Conservation (phyloP, 2,888 invertebrate genomes). For the Campaea margaritaria region DNA sequence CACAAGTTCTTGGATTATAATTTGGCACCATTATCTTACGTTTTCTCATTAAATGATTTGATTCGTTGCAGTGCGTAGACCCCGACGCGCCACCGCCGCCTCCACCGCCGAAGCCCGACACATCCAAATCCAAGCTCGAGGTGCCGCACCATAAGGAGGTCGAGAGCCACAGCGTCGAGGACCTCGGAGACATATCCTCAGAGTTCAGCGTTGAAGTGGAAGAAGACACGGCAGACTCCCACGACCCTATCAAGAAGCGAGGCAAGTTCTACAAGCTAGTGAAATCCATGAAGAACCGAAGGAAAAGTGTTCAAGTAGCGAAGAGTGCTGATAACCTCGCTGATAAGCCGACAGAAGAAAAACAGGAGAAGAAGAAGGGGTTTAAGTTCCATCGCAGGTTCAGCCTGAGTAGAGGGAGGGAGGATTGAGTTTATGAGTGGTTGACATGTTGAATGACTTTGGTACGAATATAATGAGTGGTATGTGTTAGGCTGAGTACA, state of each 20-base stretch:
- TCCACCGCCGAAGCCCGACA: slow-evolving; percentile 68
- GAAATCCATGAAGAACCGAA: slow-evolving; percentile 79
- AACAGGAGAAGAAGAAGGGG: slow-evolving; percentile 73
- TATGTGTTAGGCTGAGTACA: not conserved
- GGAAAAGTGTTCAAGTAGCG: slow-evolving; percentile 80
- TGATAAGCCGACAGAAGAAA: slow-evolving; percentile 69
- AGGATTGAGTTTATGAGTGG: slow-evolving; percentile 66
- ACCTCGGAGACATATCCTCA: slow-evolving; percentile 79
- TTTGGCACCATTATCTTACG: no score
- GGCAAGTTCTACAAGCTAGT: slow-evolving; percentile 80
- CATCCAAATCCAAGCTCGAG: slow-evolving; percentile 69
- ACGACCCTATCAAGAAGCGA: slow-evolving; percentile 70
- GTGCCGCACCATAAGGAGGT: slow-evolving; percentile 65
- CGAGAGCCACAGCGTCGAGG: slow-evolving; percentile 78
- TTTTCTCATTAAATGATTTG: slow-evolving; percentile 1
- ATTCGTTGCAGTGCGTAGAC: slow-evolving; percentile 68
- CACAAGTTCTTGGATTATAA: no score
- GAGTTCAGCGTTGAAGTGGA: slow-evolving; percentile 82
- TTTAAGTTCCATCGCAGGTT: slow-evolving; percentile 80
- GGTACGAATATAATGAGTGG: not conserved
- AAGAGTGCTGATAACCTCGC: slow-evolving; percentile 76
- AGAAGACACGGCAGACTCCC: slow-evolving; percentile 65
- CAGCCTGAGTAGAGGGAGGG: slow-evolving; percentile 75
- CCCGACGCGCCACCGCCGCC: slow-evolving; percentile 74
- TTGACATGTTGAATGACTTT: slow-evolving; percentile 9